Base-by-base conservation (phyloP, 2,888 invertebrate genomes). In the Eupithecia tripunctaria region DNA sequence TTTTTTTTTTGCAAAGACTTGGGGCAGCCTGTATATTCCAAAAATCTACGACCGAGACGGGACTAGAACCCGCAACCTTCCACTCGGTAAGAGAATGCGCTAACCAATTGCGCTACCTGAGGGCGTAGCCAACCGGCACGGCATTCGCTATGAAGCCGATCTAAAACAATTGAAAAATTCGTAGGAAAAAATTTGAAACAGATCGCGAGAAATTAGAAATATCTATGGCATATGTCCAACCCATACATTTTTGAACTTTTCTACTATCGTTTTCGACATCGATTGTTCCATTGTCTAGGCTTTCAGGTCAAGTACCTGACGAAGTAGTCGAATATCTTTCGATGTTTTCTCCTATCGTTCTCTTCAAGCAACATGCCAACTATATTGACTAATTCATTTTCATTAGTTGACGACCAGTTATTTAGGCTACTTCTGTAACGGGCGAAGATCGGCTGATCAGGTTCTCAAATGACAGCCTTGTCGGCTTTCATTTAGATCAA, bases 391-490 rank as follows among this genome's bases (percentile, higher is more conserved):
- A 72, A 72, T 72, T 72, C 60, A 70, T 72, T 75, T 72, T 72
- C 70, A 72, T 70, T 68, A 67, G 64, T 65, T 70, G 72, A 72
- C 67, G 68, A 72, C 64, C 60, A 64, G 67, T 36, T 72, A 82
- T 84, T 82, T 80, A 80, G 82, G 78, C 70, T 80, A 70, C 72
- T 64, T 70, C 74, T 77, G 73, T 78, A 77, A 76, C 75, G 75
- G 73, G 68, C 47, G 69, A 73, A 78, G 76, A 85, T 84, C 79
- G 76, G 78, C 78, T 74, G 76, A 85, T 85, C 80, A 77, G 78
- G 79, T 85, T 85, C 76, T 81, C 76, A 71, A 74, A n/a, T n/a
- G n/a, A n/a, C 41, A 82, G 74, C 83, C 81, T 85, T 84, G 84
- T 75, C 73, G 77, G 75, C 78, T 78, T 43, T 67, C 41, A 70